phyloP scores from a whole-genome alignment of 2,113 vertebrate genomes.

The Nannospalax galili region DNA sequence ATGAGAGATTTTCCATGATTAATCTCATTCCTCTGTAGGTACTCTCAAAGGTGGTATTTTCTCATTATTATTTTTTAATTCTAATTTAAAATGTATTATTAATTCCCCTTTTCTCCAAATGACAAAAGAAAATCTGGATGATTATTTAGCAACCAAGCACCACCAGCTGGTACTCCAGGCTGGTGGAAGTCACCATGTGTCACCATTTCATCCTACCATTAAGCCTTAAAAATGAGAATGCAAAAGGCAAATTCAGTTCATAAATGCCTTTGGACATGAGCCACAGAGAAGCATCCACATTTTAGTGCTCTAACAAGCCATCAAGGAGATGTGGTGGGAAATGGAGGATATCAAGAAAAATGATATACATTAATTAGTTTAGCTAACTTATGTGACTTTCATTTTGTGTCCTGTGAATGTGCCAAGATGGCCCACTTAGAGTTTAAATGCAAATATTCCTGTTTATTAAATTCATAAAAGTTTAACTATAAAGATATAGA shows the following conservation, averaged over 20 bases:
- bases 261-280: constrained; percentile 71
- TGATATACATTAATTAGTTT: constrained; percentile 66
- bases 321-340: constrained; percentile 54
- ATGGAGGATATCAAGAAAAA: constrained; percentile 63
- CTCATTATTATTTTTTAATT: constrained; percentile 59
- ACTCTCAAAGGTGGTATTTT: background rate
- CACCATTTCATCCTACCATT: constrained; percentile 61
- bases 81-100: constrained; percentile 65
- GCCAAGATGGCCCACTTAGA: constrained; percentile 21
- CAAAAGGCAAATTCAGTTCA: constrained; percentile 68
- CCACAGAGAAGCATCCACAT: constrained; percentile 58
- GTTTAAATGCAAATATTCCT: constrained; percentile 61
- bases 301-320: constrained; percentile 67
- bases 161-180: constrained; percentile 72
- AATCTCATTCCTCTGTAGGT: constrained; percentile 49
- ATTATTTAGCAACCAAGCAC: constrained; percentile 68
- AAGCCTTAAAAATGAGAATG: constrained; percentile 71
- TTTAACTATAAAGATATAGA: constrained; percentile 21
- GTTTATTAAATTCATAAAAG: constrained; percentile 42
- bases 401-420: constrained; percentile 42
- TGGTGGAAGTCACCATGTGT: constrained; percentile 75
- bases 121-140: constrained; percentile 71
- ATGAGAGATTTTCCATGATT: constrained; percentile 52
- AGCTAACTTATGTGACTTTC: constrained; percentile 64
- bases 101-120: constrained; percentile 62